Base-by-base conservation (phyloP, 2,888 invertebrate genomes). In the Gerosis bhagava region DNA sequence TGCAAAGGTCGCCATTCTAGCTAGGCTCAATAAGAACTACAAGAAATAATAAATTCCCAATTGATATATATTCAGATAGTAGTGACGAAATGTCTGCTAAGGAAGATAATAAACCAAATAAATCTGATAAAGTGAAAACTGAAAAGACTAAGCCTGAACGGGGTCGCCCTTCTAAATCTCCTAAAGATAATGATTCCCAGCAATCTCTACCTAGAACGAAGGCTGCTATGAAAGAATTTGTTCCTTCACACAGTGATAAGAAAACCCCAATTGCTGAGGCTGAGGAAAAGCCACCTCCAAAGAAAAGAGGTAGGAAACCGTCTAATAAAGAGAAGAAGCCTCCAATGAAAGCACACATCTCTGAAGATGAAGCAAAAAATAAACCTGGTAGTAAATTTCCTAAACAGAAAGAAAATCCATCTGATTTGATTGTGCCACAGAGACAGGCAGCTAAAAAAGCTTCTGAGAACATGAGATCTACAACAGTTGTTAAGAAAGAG, bases 401-500 rank as follows among this genome's bases (percentile, higher is more conserved):
- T 0, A 89, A 88, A 58, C 79, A 81, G 62, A 91, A 90, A 60
- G 90, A 91, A 48, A 84, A 91, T 61, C 93, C 94, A n/a, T 93
- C 95, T 1, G 95, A 96, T 78, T 88, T 96, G 40, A 96, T 97
- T 56, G 97, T 97, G 28, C 97, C 97, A 1, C 97, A 97, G 71
- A 89, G 97, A 41, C 95, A 96, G 79, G 97, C 97, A 17, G 97
- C 97, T 16, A 97, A 96, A 73, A 97, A 96, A 70, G 97, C 97
- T 1, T 95, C 95, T 1, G 96, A 97, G 77, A 96, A 95, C 67
- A 93, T 97, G 92, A 93, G 92, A 50, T 92, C 92, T 12, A 93
- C 92, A 34, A 93, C 91, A 57, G 83, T 79, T 3, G 77, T 79
- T 7, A 86, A 83, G 51, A 78, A 89, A 65, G 81, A 90, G 17